Base-by-base conservation (phyloP, 2,113 vertebrate species). In the Lota lota region DNA sequence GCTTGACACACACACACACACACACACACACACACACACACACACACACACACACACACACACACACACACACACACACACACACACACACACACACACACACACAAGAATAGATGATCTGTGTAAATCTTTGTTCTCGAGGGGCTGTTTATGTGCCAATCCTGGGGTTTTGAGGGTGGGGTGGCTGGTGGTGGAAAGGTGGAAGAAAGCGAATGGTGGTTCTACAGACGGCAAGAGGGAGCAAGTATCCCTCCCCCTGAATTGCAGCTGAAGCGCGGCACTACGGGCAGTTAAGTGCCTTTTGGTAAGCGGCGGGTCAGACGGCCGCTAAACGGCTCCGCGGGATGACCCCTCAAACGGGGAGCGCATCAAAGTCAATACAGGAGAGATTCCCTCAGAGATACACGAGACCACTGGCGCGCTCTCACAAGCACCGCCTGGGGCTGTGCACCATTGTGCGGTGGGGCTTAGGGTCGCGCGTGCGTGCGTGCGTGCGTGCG, bases 251-350 rank as follows among this genome's bases (percentile, higher is more conserved):
- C 36, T 40, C 36, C 36, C 85, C 79, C 76, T 85, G 89, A 92
- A 90, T 92, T 91, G 84, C 83, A 66, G 88, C 84, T 88, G 87
- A 91, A 88, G 88, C 86, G 88, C 88, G 87, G 84, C 88, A 90
- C 90, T 88, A 90, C 36, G 85, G 79, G 80, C 74, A 69, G 70
- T 72, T 82, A 86, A 90, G 86, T 85, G 83, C 82, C 76, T 76
- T 76, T 76, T 87, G 69, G 81, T 17, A 6, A 61, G 74, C 58
- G 4, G 84, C 84, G 85, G 87, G 85, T 79, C 83, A 74, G 71
- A 22, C 73, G 62, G 75, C 79, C 1, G 68, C 81, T 77, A 80
- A 85, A 79, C 78, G 74, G 69, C 72, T 18, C 74, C 64, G 33
- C 79, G 82, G 81, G 85, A 85, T 81, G 79, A 86, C 87, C 83